A percentile compares a stretch with the other conserved stretches of the same genome.
These are phyloP conservation scores for Diarsia rubi DNA, from an alignment of 2,888 invertebrate genomes.

Conservation along the genomic window DNA sequence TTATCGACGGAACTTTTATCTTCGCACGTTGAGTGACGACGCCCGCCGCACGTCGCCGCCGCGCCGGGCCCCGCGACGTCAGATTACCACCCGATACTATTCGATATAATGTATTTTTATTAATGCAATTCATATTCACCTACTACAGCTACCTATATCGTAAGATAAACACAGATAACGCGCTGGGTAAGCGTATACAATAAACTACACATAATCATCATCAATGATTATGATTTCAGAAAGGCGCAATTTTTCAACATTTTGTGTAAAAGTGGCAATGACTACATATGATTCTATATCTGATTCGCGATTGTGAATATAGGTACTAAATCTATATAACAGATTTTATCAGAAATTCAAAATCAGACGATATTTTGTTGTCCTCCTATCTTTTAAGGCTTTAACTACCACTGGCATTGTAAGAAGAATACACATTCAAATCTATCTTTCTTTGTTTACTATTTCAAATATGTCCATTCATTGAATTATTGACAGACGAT, in stretches of 20 bases:
- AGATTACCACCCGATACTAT: slow-evolving; percentile 68
- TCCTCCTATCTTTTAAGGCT: slow-evolving; percentile 25
- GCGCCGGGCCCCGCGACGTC: slow-evolving; percentile 33
- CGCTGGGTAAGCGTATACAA: slow-evolving; percentile 37
- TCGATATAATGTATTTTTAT: slow-evolving; percentile 59
- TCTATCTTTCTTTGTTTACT: not conserved
- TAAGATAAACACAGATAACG: slow-evolving; percentile 61
- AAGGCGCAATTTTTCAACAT: slow-evolving; percentile 38
- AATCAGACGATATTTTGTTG: slow-evolving; percentile 37
- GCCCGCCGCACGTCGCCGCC: slow-evolving; percentile 4
- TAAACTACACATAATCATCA: slow-evolving; percentile 47
- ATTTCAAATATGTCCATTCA: not conserved
- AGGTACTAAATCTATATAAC: slow-evolving; percentile 20
- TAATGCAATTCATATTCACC: slow-evolving; percentile 55
- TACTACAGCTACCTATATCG: slow-evolving; percentile 34
- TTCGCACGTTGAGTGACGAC: slow-evolving; percentile 64
- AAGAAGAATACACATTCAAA: not conserved
- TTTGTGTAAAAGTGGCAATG: slow-evolving; percentile 50
- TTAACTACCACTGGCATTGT: slow-evolving; percentile 1
- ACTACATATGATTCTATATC: slow-evolving; percentile 44
- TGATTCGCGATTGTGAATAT: slow-evolving; percentile 34
- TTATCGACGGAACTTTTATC: slow-evolving; percentile 71
- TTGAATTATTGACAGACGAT: not conserved
- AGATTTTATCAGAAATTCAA: slow-evolving; percentile 42
- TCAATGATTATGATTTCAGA: slow-evolving; percentile 52